phyloP scores from a whole-genome alignment of 2,113 vertebrate species.

The Myrmecobius fasciatus region DNA sequence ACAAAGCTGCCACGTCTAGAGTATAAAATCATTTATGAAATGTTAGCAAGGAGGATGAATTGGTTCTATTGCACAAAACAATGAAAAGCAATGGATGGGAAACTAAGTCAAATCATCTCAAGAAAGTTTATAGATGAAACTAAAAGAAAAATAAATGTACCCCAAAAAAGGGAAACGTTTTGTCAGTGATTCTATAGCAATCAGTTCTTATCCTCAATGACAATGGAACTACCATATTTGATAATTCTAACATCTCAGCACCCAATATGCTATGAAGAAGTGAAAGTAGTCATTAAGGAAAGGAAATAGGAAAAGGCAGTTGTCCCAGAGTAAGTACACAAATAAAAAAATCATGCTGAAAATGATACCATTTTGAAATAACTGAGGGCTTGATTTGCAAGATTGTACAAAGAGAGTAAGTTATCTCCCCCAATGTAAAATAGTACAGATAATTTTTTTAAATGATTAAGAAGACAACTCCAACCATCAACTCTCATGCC shows the following conservation, averaged over 20 bases:
- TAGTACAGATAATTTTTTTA: neutral
- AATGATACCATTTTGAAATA: neutral
- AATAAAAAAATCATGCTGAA: neutral
- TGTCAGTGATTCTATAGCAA: neutral
- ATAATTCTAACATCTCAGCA: neutral
- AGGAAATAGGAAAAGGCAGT: neutral
- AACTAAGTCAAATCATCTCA: neutral
- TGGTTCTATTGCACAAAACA: neutral
- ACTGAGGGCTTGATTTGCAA: neutral
- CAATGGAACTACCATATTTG: neutral
- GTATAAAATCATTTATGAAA: neutral
- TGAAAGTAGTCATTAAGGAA: neutral
- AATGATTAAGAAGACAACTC: neutral
- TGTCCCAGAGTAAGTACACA: neutral
- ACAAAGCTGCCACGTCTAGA: neutral
- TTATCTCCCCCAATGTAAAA: neutral
- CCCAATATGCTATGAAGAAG: neutral
- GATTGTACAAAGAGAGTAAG: no score
- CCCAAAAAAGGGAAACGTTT: neutral
- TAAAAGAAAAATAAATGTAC: neutral
- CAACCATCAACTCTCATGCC: neutral
- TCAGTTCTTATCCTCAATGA: neutral
- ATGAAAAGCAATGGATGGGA: neutral
- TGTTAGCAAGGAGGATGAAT: neutral
- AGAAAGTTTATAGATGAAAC: neutral